Conservation (phyloP, 2,113 vertebrate species). For the Ptilonorhynchus violaceus region DNA sequence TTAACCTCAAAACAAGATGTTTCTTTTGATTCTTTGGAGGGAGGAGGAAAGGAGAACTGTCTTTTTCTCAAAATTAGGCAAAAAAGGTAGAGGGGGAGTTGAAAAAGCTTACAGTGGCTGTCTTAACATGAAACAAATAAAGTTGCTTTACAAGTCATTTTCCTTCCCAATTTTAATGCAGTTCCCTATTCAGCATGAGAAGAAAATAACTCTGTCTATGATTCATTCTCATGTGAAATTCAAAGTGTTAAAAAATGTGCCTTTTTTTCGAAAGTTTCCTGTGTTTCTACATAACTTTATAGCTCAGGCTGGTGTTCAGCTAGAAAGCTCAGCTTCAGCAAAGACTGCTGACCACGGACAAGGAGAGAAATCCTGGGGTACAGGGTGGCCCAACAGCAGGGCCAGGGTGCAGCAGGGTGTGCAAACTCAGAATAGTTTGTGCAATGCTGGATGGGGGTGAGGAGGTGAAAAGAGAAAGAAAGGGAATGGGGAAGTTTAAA, state of each 20-base stretch:
- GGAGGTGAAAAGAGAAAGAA: not conserved
- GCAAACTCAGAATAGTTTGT: not conserved
- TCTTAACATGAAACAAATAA: not conserved
- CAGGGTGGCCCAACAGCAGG: not conserved
- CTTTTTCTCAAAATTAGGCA: not conserved
- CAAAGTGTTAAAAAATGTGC: not conserved
- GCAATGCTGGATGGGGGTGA: not conserved
- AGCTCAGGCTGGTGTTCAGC: not conserved
- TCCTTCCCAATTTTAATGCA: not conserved
- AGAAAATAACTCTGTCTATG: not conserved
- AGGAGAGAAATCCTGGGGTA: not conserved
- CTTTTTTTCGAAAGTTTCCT: not conserved
- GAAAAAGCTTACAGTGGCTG: not conserved
- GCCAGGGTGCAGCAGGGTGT: not conserved
- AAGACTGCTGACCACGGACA: conserved; percentile 6
- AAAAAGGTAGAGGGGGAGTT: not conserved
- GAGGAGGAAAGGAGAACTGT: not conserved
- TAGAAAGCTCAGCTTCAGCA: not conserved
- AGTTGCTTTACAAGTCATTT: not conserved
- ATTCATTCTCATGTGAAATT: conserved; percentile 15
- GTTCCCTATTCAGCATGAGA: not conserved
- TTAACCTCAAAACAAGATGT: not conserved
- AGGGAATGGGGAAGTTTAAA: not conserved
- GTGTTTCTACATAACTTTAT: not conserved
- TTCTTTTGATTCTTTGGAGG: not conserved